These are phyloP conservation scores for Ichneumon xanthorius DNA, from an alignment of 2,888 invertebrate species.

Conservation along the genomic window DNA sequence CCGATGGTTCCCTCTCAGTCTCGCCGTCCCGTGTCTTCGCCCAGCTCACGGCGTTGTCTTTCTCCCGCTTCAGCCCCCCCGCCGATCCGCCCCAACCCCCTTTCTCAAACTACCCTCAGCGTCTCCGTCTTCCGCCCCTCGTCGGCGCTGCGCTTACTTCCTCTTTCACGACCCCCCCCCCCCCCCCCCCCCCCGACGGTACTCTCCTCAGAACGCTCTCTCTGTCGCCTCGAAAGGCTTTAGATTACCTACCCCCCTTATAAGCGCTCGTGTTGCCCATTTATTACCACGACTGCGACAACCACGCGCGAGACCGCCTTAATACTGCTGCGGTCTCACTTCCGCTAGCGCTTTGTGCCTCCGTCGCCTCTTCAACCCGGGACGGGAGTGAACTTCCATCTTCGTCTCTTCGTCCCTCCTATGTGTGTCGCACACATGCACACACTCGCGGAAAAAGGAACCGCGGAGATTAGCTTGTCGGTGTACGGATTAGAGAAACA, in stretches of 20 bases:
- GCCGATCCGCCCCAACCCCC: background rate
- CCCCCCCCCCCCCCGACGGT: conserved; percentile 38
- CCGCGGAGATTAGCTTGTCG: conserved; percentile 66
- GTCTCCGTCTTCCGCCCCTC: background rate
- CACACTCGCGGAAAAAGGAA: conserved; percentile 52
- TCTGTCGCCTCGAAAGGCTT: conserved; percentile 80
- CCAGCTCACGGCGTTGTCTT: conserved; percentile 37
- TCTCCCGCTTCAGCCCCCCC: conserved; percentile 70
- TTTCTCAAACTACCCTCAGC: conserved; percentile 36
- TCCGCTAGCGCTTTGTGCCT: conserved; percentile 60
- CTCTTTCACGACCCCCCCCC: conserved; percentile 61
- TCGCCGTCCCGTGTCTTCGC: conserved; percentile 36
- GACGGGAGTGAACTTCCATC: conserved; percentile 47
- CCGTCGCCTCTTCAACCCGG: conserved; percentile 42
- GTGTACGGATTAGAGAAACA: conserved; percentile 66
- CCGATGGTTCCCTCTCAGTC: conserved; percentile 38
- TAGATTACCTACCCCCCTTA: conserved; percentile 84
- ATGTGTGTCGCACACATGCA: conserved; percentile 12
- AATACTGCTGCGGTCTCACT: conserved; percentile 59
- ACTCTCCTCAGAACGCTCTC: conserved; percentile 46
- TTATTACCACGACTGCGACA: conserved; percentile 83
- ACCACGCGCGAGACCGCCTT: conserved; percentile 72
- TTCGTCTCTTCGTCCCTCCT: background rate
- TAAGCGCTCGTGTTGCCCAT: conserved; percentile 84
- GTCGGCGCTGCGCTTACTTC: conserved; percentile 58